phyloP scores from a whole-genome alignment of 2,797 vertebrate genomes.

The Sebastes cheni region DNA sequence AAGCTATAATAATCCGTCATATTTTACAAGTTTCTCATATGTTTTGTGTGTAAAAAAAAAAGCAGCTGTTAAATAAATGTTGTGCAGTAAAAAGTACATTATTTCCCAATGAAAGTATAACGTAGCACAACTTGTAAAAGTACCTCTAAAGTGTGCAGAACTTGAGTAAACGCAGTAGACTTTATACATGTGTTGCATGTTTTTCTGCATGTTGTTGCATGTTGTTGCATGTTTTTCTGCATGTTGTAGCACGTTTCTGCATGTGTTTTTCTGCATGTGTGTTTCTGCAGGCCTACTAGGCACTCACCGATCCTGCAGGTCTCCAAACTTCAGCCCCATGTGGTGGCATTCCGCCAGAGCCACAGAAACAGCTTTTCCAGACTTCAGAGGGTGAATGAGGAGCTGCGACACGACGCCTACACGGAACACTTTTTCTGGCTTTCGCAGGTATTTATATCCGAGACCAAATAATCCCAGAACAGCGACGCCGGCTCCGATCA shows the following conservation, averaged over 20 bases:
- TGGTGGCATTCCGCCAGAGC: slow-evolving; percentile 79
- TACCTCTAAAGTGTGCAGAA: no score
- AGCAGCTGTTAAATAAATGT: no score
- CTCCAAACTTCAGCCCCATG: slow-evolving; percentile 85
- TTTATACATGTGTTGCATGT: no score
- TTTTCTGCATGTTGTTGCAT: no score
- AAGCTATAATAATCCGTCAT: no score
- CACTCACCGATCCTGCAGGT: slow-evolving; percentile 88
- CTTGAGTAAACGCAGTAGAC: no score
- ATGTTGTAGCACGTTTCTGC: no score
- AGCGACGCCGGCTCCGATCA: slow-evolving; percentile 64
- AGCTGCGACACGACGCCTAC: slow-evolving; percentile 89
- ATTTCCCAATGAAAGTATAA: no score
- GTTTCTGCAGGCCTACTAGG: accelerated
- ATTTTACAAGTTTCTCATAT: not conserved
- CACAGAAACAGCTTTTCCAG: slow-evolving; percentile 85
- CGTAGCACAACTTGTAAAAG: no score
- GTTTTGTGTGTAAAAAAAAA: not conserved
- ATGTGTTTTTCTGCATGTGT: no score
- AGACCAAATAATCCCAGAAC: slow-evolving; percentile 66
- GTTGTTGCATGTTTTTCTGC: no score
- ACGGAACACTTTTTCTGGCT: slow-evolving; percentile 62
- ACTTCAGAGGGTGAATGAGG: slow-evolving; percentile 90
- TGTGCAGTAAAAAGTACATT: no score
- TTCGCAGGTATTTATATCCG: slow-evolving; percentile 68